Evolutionary conservation across 2,797 vertebrate genomes (phyloP).

Genomic region (Delichon dasypus): DNA sequence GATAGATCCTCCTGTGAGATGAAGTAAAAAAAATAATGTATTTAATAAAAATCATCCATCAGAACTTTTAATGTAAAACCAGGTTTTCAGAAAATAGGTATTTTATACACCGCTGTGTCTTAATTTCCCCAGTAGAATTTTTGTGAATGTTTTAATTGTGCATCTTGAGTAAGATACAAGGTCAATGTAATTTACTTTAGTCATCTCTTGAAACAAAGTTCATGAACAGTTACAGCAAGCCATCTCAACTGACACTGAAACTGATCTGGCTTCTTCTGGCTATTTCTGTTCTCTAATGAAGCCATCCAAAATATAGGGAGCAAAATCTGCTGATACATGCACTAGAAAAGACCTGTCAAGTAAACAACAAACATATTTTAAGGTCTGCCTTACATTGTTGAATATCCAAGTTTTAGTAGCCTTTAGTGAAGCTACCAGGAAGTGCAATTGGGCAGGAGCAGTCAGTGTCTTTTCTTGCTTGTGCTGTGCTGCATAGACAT

Average conservation of each 20-base stretch:
- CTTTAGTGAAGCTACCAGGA: not conserved
- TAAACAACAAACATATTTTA: not conserved
- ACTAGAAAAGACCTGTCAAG: not conserved
- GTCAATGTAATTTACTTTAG: not conserved
- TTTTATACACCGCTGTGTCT: not conserved
- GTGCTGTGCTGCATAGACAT: not conserved
- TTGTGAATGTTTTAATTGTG: not conserved
- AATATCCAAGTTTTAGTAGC: not conserved
- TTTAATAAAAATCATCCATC: not conserved
- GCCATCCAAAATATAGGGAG: not conserved
- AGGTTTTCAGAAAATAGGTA: not conserved
- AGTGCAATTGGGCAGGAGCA: not conserved
- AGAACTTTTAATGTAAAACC: not conserved
- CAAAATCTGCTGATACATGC: rapidly evolving
- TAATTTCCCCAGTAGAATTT: not conserved
- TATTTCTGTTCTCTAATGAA: not conserved
- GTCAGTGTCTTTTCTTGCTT: not conserved
- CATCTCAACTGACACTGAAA: not conserved
- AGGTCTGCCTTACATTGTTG: not conserved
- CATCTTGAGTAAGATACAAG: not conserved
- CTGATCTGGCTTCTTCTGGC: not conserved
- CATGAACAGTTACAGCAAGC: not conserved
- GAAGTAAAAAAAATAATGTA: not conserved
- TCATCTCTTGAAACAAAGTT: not conserved
- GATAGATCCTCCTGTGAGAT: not conserved